A percentile compares a stretch with the other conserved stretches of the same genome.
Evolutionary conservation across 2,888 invertebrate genomes (phyloP).

Genomic region (Drosophila dives): DNA sequence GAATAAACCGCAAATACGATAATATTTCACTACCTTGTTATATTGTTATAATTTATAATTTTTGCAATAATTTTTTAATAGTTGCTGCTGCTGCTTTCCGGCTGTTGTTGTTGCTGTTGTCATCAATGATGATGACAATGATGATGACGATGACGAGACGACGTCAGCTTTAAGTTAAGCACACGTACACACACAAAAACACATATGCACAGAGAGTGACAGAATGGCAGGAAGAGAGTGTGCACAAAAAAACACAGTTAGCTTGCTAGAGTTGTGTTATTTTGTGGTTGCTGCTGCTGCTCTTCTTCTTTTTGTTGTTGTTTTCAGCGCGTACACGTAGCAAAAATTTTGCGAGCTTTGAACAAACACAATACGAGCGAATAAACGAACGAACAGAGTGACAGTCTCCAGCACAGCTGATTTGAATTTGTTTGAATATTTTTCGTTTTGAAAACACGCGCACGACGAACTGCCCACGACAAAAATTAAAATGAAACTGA

Average conservation of each 20-base stretch:
- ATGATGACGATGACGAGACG: conserved; percentile 46
- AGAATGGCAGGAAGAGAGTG: conserved; percentile 42
- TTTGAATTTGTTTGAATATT: conserved; percentile 53
- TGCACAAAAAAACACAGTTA: conserved; percentile 51
- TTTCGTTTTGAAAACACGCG: conserved; percentile 49
- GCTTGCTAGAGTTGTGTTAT: conserved; percentile 37
- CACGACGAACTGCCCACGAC: conserved; percentile 66
- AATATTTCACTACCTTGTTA: conserved; percentile 61
- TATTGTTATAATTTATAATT: conserved; percentile 54
- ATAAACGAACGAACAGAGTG: conserved; percentile 64
- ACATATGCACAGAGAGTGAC: conserved; percentile 38
- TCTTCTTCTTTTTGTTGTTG: conserved; percentile 25
- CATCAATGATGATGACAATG: conserved; percentile 29
- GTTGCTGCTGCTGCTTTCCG: conserved; percentile 17
- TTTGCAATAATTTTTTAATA: conserved; percentile 44
- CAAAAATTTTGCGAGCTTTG: conserved; percentile 61
- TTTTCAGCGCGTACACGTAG: conserved; percentile 57
- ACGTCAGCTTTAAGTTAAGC: conserved; percentile 66
- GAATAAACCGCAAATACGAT: conserved; percentile 61
- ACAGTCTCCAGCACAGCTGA: conserved; percentile 60
- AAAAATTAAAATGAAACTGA: conserved; percentile 73
- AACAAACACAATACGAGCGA: conserved; percentile 72
- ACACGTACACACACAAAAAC: conserved; percentile 51
- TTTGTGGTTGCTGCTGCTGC: conserved; percentile 25
- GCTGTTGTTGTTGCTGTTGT: conserved; percentile 18